Base-by-base conservation (phyloP, 2,113 vertebrate genomes). In the Solea senegalensis region DNA sequence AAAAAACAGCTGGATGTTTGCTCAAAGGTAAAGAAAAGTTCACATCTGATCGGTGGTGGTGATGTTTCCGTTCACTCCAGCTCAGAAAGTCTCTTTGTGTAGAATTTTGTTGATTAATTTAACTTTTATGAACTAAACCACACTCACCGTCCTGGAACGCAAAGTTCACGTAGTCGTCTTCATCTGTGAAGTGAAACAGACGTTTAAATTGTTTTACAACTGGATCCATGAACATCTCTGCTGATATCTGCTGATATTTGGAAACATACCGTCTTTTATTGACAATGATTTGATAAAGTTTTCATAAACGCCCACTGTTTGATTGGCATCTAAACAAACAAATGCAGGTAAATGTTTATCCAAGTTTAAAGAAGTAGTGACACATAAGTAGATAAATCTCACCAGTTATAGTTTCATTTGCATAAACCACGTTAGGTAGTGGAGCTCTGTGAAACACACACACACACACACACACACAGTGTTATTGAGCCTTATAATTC, bases 91-190 rank as follows among this genome's bases (percentile, higher is more conserved):
- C 3, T 34, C 34, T 34, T 6, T 34, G 3, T 34, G 34, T 34
- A 3, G 3, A 34, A 21, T 21, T 21, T 1, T 1, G 21, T 21
- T 45, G 12, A 45, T 45, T 45, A 45, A 49, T 13, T 34, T 34
- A 34, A 34, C 34, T n/a, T n/a, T n/a, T n/a, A 49, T 3, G 14
- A 13, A 52, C 13, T 27, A 44, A 40, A 11, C 0, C 4, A 48
- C 11, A 50, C 69, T 78, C 45, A 90, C 87, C 12, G 0, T 64
- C 51, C 0, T 74, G 39, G 58, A 65, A 91, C 0, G 55, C 50
- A 0, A 76, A 16, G 78, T 91, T 91, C 51, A 84, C 88, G 11
- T 91, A 91, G 61, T 89, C 87, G 0, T 86, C 76, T 0, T 82
- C 83, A 0, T 87, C 89, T 90, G 81, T 70, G 74, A 13, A 54